phyloP scores from a whole-genome alignment of 2,113 vertebrate species.

The Ameiurus melas region DNA sequence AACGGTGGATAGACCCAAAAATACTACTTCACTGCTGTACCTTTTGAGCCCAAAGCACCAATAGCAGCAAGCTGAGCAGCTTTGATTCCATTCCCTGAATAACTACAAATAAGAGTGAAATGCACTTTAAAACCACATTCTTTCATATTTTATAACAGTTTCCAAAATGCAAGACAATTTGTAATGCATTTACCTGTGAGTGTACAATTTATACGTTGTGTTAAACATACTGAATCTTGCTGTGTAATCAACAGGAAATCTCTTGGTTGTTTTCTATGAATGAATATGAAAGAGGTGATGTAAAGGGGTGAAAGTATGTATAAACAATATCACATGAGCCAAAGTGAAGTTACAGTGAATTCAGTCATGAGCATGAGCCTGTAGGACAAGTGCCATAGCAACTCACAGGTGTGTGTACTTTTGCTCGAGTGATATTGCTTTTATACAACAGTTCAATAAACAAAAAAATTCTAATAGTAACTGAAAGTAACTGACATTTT shows the following conservation, averaged over 20 bases:
- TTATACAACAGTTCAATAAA: neutral
- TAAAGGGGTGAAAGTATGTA: neutral
- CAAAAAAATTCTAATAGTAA: neutral
- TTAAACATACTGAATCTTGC: conserved; percentile 89
- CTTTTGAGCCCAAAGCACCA: conserved; percentile 81
- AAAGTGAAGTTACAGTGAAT: neutral
- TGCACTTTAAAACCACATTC: neutral
- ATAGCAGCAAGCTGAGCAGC: conserved; percentile 85
- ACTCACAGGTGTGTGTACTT: neutral
- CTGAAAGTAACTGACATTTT: neutral
- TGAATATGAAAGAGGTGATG: neutral
- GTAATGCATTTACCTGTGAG: conserved; percentile 80
- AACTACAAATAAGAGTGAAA: conserved; percentile 71
- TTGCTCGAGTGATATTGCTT: neutral
- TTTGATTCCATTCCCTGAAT: conserved; percentile 93
- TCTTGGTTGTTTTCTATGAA: conserved; percentile 81
- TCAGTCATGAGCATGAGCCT: neutral
- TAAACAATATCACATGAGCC: neutral
- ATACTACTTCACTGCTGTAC: conserved; percentile 63
- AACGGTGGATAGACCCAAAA: neutral
- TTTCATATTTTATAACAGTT: neutral
- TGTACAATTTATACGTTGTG: conserved; percentile 87
- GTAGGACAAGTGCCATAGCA: neutral
- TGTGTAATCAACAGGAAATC: conserved; percentile 77
- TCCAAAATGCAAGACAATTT: neutral